These are phyloP conservation scores for Aurelia sp. DNA, from an alignment of 30 jellyfish, hydroid and myxozoan genomes.

Conservation along the genomic window DNA sequence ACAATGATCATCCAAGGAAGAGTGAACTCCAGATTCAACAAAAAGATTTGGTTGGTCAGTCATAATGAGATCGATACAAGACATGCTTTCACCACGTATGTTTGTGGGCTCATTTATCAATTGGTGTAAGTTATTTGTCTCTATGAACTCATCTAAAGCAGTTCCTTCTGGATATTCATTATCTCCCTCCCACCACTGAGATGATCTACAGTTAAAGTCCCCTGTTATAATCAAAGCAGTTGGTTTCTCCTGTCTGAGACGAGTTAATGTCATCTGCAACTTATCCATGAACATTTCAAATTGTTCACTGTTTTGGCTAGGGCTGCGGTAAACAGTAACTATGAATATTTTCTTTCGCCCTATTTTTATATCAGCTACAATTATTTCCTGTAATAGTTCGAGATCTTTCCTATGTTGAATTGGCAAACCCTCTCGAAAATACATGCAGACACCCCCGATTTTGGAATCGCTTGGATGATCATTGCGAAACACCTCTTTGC, in stretches of 20 bases:
- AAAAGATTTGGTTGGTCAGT: constrained; percentile 8
- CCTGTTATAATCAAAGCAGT: no score
- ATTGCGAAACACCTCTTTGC: constrained; percentile 57
- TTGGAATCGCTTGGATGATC: constrained; percentile 53
- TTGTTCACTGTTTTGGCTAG: constrained; percentile 9
- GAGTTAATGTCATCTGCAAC: no score
- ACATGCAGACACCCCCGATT: constrained; percentile 37
- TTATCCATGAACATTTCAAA: not conserved
- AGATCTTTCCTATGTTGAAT: constrained; percentile 35
- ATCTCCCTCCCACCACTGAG: no score
- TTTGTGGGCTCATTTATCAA: not conserved
- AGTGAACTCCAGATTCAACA: not conserved
- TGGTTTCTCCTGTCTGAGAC: no score
- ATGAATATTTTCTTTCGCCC: constrained; percentile 14
- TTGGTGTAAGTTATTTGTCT: constrained; percentile 9
- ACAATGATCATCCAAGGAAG: constrained; percentile 33
- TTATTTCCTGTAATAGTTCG: constrained; percentile 17
- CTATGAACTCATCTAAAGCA: no score
- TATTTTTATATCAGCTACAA: constrained; percentile 19
- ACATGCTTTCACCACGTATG: constrained; percentile 23
- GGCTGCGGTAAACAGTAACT: constrained; percentile 11
- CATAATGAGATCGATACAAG: not conserved
- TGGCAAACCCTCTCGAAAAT: constrained; percentile 61
- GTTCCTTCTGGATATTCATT: no score
- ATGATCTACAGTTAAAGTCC: no score